Conservation (phyloP, 1,140 invertebrate species). For the Caenorhabditis latens region DNA sequence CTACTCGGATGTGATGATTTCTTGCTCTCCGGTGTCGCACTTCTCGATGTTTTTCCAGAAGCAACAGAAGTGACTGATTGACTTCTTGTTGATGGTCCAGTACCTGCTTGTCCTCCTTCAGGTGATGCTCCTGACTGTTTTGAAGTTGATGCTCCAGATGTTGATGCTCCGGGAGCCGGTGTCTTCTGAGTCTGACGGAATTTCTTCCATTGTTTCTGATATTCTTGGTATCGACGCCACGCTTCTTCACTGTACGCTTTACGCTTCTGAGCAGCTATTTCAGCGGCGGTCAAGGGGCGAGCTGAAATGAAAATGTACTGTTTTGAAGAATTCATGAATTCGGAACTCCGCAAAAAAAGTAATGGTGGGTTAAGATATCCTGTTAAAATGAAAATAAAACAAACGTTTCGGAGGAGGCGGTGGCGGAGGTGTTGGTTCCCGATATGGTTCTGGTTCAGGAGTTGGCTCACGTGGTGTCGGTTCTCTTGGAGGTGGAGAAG, state of each 20-base stretch:
- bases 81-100: constrained; percentile 10
- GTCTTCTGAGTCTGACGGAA: constrained; percentile 68
- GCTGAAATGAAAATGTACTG: constrained; percentile 48
- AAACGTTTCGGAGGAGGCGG: constrained; percentile 65
- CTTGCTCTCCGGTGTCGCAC: constrained; percentile 34
- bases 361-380: too few species aligned
- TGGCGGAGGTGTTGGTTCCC: constrained; percentile 72
- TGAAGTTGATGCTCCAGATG: constrained; percentile 11
- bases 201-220: constrained; percentile 74
- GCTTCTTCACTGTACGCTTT: constrained; percentile 76
- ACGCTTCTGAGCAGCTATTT: constrained; percentile 69
- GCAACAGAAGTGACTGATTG: constrained; percentile 10
- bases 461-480: constrained; percentile 61
- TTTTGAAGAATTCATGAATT: too few species aligned
- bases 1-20: constrained; percentile 32
- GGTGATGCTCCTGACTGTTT: constrained; percentile 21
- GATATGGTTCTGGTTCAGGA: constrained; percentile 68
- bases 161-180: not conserved
- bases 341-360: too few species aligned
- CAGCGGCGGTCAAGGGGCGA: constrained; percentile 65
- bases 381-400: too few species aligned
- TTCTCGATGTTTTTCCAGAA: constrained; percentile 42
- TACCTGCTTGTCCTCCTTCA: not conserved
- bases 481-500: constrained; percentile 64
- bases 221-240: constrained; percentile 76